Conservation (phyloP, 2,888 invertebrate genomes). For the Lottia gigantea region DNA sequence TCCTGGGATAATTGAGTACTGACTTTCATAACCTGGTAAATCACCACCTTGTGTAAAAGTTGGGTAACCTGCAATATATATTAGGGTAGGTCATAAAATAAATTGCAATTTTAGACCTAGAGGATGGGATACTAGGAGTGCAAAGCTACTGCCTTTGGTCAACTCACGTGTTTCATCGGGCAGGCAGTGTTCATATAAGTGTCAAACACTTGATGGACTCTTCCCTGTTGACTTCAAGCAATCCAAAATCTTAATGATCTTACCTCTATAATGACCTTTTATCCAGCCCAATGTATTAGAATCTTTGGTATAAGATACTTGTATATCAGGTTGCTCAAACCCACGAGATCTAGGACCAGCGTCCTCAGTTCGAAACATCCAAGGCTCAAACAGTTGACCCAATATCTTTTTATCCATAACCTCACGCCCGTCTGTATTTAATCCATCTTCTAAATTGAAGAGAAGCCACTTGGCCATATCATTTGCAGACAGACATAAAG, state of each 20-base stretch:
- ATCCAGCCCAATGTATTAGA: slow-evolving; percentile 52
- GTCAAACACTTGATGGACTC: too few relatives aligned
- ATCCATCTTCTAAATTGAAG: slow-evolving; percentile 36
- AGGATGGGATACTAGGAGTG: too few relatives aligned
- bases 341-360: slow-evolving; percentile 20
- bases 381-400: slow-evolving; percentile 31
- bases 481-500: slow-evolving; percentile 36
- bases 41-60: slow-evolving; percentile 37
- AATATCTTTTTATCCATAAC: slow-evolving; percentile 24
- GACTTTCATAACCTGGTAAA: slow-evolving; percentile 35
- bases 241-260: neutral
- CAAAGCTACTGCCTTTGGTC: too few relatives aligned
- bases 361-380: slow-evolving; percentile 21
- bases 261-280: slow-evolving; percentile 52
- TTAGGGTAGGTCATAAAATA: too few relatives aligned
- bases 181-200: too few relatives aligned
- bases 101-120: too few relatives aligned
- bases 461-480: slow-evolving; percentile 53
- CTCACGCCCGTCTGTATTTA: slow-evolving; percentile 19
- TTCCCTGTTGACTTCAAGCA: too few relatives aligned
- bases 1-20: slow-evolving; percentile 31
- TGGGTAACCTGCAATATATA: slow-evolving; percentile 25
- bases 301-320: slow-evolving; percentile 34
- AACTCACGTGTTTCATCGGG: neutral
- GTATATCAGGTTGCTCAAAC: slow-evolving; percentile 36